Evolutionary conservation across 2,888 invertebrate genomes (phyloP).

Genomic region (Artemia sp.): DNA sequence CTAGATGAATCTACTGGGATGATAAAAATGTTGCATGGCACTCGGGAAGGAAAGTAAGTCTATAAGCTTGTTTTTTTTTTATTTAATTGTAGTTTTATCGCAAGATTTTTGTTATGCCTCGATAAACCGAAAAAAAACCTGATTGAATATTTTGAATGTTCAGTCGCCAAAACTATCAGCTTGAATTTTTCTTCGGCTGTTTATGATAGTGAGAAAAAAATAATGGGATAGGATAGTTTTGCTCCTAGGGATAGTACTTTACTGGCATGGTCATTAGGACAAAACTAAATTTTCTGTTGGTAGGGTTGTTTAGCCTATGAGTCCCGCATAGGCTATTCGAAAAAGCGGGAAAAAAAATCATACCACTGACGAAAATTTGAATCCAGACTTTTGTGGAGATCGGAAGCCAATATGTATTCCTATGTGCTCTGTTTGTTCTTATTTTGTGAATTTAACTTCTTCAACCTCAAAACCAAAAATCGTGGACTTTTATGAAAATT

Average conservation of each 20-base stretch:
- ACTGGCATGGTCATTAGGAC: no score
- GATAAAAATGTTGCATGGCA: constrained; percentile 86
- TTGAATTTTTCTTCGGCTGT: not conserved
- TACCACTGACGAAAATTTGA: no score
- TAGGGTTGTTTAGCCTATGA: not conserved
- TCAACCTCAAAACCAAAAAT: no score
- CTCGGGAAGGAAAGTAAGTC: constrained; percentile 53
- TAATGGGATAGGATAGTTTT: no score
- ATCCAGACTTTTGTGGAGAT: no score
- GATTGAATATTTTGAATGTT: not conserved
- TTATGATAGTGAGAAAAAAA: no score
- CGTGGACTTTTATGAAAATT: no score
- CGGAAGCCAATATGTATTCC: no score
- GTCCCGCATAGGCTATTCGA: not conserved
- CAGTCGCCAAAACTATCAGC: not conserved
- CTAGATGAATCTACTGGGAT: constrained; percentile 80
- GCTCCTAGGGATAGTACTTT: no score
- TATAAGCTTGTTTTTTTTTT: not conserved
- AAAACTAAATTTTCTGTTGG: not conserved
- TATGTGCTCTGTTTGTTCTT: no score
- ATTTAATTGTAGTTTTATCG: not conserved
- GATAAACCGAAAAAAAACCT: not conserved
- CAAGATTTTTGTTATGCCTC: not conserved
- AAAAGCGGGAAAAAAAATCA: not conserved
- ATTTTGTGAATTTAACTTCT: no score